Evolutionary conservation across 2,888 invertebrate genomes (phyloP).

Genomic region (Acanthococcus lagerstroemiae): DNA sequence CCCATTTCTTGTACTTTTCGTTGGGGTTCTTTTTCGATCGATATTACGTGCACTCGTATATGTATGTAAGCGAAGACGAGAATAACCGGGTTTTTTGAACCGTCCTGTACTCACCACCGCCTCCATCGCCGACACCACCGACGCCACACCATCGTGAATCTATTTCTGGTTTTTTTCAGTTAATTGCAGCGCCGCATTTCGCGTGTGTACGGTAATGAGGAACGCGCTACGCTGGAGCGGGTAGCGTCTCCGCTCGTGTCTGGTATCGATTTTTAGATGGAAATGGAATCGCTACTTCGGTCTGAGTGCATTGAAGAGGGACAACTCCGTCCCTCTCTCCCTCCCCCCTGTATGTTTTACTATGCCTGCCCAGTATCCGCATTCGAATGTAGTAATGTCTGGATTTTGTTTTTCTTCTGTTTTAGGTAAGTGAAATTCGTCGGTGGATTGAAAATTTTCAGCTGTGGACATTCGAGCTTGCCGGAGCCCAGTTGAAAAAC

Average conservation of each 20-base stretch:
- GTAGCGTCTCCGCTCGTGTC: background rate
- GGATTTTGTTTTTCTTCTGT: background rate
- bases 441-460: too few species aligned
- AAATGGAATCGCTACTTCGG: background rate
- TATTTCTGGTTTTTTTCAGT: background rate
- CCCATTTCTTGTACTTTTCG: constrained; percentile 25
- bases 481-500: too few species aligned
- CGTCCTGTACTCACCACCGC: background rate
- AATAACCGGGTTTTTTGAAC: constrained; percentile 23
- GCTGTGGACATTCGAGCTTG: too few species aligned
- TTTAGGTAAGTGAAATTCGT: background rate
- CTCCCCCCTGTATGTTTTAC: too few species aligned
- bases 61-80: constrained; percentile 11
- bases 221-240: too few species aligned
- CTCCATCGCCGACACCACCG: too few species aligned
- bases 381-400: background rate
- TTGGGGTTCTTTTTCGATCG: constrained; percentile 21
- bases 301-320: background rate
- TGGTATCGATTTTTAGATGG: background rate
- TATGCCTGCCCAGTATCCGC: background rate
- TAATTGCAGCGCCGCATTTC: background rate
- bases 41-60: background rate
- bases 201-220: background rate
- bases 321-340: too few species aligned
- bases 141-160: too few species aligned